phyloP scores from a whole-genome alignment of 1,140 invertebrate species.

The Campodea augens region DNA sequence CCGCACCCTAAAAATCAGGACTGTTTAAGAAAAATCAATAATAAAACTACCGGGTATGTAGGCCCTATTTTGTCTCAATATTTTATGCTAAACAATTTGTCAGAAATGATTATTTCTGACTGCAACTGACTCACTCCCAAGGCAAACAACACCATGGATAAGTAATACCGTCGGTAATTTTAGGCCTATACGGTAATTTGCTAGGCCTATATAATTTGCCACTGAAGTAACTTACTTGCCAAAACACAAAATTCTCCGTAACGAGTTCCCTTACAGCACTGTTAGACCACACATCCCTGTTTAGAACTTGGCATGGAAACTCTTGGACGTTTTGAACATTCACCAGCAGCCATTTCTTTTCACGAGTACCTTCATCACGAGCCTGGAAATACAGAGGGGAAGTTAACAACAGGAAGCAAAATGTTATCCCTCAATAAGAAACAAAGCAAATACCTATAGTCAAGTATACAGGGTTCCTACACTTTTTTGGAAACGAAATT shows the following conservation, averaged over 20 bases:
- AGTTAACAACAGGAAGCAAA: neutral
- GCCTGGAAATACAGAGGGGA: conserved; percentile 27
- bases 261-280: conserved; percentile 41
- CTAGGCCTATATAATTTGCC: too few species aligned
- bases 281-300: conserved; percentile 58
- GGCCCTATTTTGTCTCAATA: too few species aligned
- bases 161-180: too few species aligned
- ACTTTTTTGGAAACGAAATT: too few species aligned
- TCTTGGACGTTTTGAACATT: conserved; percentile 58
- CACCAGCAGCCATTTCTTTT: conserved; percentile 52
- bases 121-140: too few species aligned
- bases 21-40: too few species aligned
- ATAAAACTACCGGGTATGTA: too few species aligned
- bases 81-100: too few species aligned
- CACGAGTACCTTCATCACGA: conserved; percentile 33
- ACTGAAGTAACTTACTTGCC: conserved; percentile 41
- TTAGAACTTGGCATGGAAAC: conserved; percentile 51
- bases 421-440: neutral
- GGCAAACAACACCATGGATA: too few species aligned
- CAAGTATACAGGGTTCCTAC: neutral
- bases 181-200: too few species aligned
- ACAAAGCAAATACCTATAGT: neutral
- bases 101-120: too few species aligned
- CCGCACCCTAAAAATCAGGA: too few species aligned
- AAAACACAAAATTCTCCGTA: conserved; percentile 52